Base-by-base conservation (phyloP, 2,797 vertebrate species). In the Danio kyathit region DNA sequence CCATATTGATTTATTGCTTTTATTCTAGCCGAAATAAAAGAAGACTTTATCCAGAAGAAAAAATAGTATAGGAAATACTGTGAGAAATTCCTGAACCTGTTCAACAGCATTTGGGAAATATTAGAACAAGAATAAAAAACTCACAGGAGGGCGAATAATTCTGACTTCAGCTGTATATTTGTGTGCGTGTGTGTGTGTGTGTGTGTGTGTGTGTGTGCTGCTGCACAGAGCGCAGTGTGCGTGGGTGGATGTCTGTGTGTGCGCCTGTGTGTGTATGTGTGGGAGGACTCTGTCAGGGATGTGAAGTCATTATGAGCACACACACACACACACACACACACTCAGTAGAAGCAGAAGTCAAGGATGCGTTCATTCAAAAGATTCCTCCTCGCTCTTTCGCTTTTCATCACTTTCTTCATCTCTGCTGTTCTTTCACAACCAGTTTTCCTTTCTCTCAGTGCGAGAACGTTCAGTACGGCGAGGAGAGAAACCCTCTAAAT, bases 261-360 rank as follows among this genome's bases (percentile, higher is more conserved):
- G 63, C 66, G 82, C 49, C 59, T 72, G 81, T 84, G 88, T 67
- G 79, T 67, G 85, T 84, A 82, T 84, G 91, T 75, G 82, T 92
- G 89, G 91, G 92, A 84, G 91, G 91, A 87, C 90, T 91, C 88
- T 80, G 75, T 91, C 89, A 92, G 89, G 86, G 85, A 92, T 88
- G 89, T 85, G 92, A 91, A 91, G 89, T 67, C 86, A 90, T 91
- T 90, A 88, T 76, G 82, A 90, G 89, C 88, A 29, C 29, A 29
- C 29, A 29, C 29, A 29, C 29, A 29, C 29, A 29, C 29, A 29
- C 29, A 29, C 29, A 29, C 29, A 29, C 29, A 29, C 29, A 29
- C 29, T 85, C 86, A 83, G 83, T 89, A 86, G 89, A 92, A 89
- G 88, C 65, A 56, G 63, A 81, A 82, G 87, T 92, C 89, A 93